Percentiles rank a stretch among this genome's conserved stretches.
Conservation (phyloP, 2,113 vertebrate species). For the Xyrauchen texanus region DNA sequence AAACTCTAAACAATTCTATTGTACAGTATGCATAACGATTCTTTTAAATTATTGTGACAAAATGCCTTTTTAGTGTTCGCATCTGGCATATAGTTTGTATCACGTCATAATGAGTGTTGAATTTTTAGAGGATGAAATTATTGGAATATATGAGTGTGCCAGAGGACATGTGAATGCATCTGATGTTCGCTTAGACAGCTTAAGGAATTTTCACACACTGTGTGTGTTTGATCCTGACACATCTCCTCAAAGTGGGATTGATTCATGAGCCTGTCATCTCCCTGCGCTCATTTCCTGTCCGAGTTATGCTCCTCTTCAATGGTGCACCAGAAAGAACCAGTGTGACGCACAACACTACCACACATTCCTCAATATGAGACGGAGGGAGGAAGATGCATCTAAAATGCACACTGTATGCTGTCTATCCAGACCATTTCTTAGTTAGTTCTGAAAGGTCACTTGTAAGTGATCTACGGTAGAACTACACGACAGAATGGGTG, state of each 20-base stretch:
- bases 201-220: constrained; percentile 6
- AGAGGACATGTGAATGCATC: background rate
- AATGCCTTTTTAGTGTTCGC: no score
- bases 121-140: background rate
- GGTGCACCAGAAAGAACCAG: constrained; percentile 15
- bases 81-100: background rate
- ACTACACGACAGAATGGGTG: background rate
- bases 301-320: constrained; percentile 14
- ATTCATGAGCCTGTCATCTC: constrained; percentile 55
- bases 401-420: background rate
- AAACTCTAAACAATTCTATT: no score
- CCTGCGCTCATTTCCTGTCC: constrained; percentile 48
- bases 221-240: constrained; percentile 27
- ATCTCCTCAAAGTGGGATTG: constrained; percentile 25
- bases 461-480: background rate
- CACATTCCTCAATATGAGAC: constrained; percentile 12
- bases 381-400: constrained; percentile 24
- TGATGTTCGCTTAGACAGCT: constrained; percentile 8
- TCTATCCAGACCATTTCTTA: background rate
- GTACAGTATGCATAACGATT: no score
- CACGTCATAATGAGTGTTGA: background rate
- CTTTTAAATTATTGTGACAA: no score
- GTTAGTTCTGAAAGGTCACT: background rate
- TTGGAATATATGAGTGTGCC: background rate
- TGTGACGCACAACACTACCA: constrained; percentile 7